Base-by-base conservation (phyloP, 2,888 invertebrate genomes). In the Brenthis hecate region DNA sequence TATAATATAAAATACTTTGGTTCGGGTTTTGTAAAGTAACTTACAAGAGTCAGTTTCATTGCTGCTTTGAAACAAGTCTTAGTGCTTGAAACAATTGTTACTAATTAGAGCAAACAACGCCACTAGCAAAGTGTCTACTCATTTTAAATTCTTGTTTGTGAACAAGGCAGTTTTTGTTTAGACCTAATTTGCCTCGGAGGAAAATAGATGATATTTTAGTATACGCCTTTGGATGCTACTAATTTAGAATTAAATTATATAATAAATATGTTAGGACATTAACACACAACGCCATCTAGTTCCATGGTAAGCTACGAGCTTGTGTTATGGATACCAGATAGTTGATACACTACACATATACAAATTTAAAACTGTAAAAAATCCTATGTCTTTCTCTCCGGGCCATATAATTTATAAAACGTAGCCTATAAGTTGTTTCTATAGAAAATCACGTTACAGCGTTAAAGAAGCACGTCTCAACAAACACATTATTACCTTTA, bases 161-260 rank as follows among this genome's bases (percentile, higher is more conserved):
- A 58, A 67, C 68, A 61, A 68, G 63, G 53, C 56, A 61, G 60
- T 64, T 68, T 68, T 65, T 65, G 64, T 56, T 56, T 58, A 67
- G 64, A 67, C 63, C 66, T 66, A 60, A 70, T 67, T 70, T 67
- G 43, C 58, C 58, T 64, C 54, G 16, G 48, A 58, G 55, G 55
- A 68, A 60, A 43, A 65, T 50, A n/a, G 60, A 47, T 16, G 16
- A 87, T 85, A 87, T 86, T 81, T 65, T 51, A 56, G 85, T 89
- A 11, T 60, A 57, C 3, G 88, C 85, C 86, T 75, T 79, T 83
- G 85, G 87, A 86, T 85, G 88, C 87, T 86, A 89, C 36, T 89
- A 86, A 80, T 86, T 83, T 84, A 87, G 11, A 11, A 43, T 43
- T 11, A 11, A 87, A 86, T 89, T n/a, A n/a, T n/a, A n/a, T n/a